phyloP scores from a whole-genome alignment of 2,888 invertebrate species.

The Eilema caniola region DNA sequence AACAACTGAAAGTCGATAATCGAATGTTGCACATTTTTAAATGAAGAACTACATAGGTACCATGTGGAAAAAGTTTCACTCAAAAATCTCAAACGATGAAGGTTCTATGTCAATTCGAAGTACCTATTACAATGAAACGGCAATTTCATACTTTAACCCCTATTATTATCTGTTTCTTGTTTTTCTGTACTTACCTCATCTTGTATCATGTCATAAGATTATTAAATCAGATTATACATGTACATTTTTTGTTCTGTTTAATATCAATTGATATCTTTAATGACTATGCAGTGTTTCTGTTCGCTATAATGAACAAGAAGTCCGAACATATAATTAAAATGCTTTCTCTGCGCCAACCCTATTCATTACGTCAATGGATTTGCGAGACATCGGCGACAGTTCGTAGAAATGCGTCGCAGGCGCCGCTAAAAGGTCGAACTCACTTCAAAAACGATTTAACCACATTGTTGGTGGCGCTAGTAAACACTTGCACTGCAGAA shows the following conservation, averaged over 20 bases:
- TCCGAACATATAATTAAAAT: constrained; percentile 28
- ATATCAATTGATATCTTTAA: background rate
- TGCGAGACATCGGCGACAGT: constrained; percentile 61
- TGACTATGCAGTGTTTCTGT: background rate
- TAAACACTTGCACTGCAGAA: constrained; percentile 23
- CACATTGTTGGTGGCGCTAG: constrained; percentile 13
- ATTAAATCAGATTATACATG: too few species aligned
- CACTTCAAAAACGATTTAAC: constrained; percentile 40
- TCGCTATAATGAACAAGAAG: background rate
- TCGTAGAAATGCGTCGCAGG: constrained; percentile 60
- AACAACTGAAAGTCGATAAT: too few species aligned
- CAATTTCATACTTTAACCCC: too few species aligned
- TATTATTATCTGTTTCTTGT: too few species aligned
- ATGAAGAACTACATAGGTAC: too few species aligned
- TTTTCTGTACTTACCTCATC: too few species aligned
- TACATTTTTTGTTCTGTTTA: background rate
- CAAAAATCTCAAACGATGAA: too few species aligned
- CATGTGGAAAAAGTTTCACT: too few species aligned
- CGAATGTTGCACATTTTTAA: too few species aligned
- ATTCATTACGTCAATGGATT: constrained; percentile 59
- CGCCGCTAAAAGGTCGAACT: constrained; percentile 60
- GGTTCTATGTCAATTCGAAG: too few species aligned
- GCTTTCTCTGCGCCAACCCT: constrained; percentile 59
- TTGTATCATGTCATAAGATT: too few species aligned
- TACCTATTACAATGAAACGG: too few species aligned